These are phyloP conservation scores for Nasonovia ribisnigri DNA, from an alignment of 2,888 invertebrate genomes.

Conservation along the genomic window DNA sequence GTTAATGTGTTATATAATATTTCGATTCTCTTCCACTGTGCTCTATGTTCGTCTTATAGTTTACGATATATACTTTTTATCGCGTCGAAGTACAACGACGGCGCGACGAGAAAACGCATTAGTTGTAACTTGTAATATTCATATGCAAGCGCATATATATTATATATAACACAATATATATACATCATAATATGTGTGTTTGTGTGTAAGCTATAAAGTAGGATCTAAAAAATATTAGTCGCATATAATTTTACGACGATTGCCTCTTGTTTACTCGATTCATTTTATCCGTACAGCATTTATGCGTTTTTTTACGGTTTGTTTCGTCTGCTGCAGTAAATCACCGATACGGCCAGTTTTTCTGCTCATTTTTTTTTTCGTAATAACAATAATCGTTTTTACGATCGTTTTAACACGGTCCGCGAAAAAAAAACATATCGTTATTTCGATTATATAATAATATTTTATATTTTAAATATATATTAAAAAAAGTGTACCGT, in stretches of 20 bases:
- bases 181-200: background rate
- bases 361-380: constrained; percentile 24
- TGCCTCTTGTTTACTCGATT: constrained; percentile 43
- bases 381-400: constrained; percentile 56
- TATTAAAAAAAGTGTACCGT: background rate
- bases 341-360: constrained; percentile 43
- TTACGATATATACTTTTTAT: background rate
- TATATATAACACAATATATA: background rate
- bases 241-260: constrained; percentile 53
- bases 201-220: background rate
- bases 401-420: constrained; percentile 67
- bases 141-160: background rate
- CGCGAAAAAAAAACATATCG: constrained; percentile 67
- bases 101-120: background rate
- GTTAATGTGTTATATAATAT: background rate
- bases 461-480: background rate
- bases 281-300: constrained; percentile 35
- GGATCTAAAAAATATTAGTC: constrained; percentile 41
- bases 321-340: constrained; percentile 60
- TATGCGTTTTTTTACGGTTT: constrained; percentile 59
- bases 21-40: background rate
- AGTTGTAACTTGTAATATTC: background rate
- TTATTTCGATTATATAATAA: constrained; percentile 27
- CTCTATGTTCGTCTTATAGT: background rate
- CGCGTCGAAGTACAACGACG: background rate